Evolutionary conservation across 30 jellyfish, hydroid and myxozoan genomes (phyloP), one percentile per base, ranked within the genome.

Genomic region (Chrysaora quinquecirrha): DNA sequence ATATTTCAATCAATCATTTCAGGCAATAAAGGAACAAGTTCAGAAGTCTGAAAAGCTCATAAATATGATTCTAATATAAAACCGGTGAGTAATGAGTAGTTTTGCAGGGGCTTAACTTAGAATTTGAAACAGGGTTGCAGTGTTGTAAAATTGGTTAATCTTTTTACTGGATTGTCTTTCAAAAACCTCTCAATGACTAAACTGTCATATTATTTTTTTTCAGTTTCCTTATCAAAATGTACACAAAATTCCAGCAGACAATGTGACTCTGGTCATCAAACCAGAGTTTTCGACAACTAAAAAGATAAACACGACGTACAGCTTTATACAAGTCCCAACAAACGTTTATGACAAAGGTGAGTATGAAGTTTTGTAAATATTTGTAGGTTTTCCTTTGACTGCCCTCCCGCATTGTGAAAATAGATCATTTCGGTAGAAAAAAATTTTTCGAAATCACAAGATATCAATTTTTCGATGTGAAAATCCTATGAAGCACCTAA

Each of bases 311-410:
- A 48, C 49, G 31, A 60, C 87, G 14, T 64, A 84, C 81, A 86
- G 97, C 84, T 93, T 54, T 64, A 85, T 93, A 30, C 98, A 93
- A 33, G 95, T 93, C 1, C 98, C 98, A 32, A 93, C 98, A 0
- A 87, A 93, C 48, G 81, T 93, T 34, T 93, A 73, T 78, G 75
- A 70, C 19, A 68, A 87, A 16, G 62, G 82, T 67, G 21, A 50
- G 88, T 25, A 31, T 2, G 14, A 38, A 38, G 14, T 38, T 38
- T 6, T 14, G n/a, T n/a, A n/a, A n/a, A n/a, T n/a, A n/a, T n/a
- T n/a, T n/a, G n/a, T n/a, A n/a, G n/a, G n/a, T n/a, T n/a, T n/a
- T n/a, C n/a, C n/a, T n/a, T n/a, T n/a, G n/a, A n/a, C n/a, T n/a
- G n/a, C n/a, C n/a, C n/a, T n/a, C n/a, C n/a, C n/a, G n/a, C n/a